Conservation (phyloP, 1,140 invertebrate species). For the Berghia stephanieae region DNA sequence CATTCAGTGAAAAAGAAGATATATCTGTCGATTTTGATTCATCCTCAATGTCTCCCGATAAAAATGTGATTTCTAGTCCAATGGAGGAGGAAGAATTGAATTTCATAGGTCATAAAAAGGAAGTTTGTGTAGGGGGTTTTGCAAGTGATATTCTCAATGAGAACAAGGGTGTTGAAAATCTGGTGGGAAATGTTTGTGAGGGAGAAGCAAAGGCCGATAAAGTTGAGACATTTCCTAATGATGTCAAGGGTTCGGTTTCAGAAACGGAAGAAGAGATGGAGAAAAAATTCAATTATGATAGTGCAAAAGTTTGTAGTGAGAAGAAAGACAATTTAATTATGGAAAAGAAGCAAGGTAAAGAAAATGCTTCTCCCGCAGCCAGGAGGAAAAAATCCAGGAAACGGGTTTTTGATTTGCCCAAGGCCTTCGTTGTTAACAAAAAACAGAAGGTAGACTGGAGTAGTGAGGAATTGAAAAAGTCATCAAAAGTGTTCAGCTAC, state of each 20-base stretch:
- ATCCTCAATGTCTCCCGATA: not conserved
- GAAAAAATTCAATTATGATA: not conserved
- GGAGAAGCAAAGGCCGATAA: not conserved
- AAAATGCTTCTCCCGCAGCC: no score
- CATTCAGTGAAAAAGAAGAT: no score
- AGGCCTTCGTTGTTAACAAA: conserved; percentile 5
- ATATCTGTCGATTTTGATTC: not conserved
- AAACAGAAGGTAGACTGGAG: conserved; percentile 16
- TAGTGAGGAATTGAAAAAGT: not conserved
- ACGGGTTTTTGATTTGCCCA: not conserved
- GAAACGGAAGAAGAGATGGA: not conserved
- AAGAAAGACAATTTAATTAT: no score
- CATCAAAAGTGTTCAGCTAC: conserved; percentile 9
- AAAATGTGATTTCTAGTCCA: not conserved
- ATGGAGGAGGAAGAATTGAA: no score
- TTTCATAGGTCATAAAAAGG: no score
- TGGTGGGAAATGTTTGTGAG: not conserved
- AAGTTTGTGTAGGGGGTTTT: not conserved
- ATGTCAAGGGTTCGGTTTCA: no score
- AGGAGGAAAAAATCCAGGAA: no score
- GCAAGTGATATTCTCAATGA: conserved; percentile 19
- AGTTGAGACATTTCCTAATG: no score
- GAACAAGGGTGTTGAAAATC: not conserved
- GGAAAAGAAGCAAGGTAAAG: no score
- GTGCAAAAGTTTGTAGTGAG: not conserved